Base-by-base conservation (phyloP, 2,113 vertebrate species). In the Spermophilus dauricus region DNA sequence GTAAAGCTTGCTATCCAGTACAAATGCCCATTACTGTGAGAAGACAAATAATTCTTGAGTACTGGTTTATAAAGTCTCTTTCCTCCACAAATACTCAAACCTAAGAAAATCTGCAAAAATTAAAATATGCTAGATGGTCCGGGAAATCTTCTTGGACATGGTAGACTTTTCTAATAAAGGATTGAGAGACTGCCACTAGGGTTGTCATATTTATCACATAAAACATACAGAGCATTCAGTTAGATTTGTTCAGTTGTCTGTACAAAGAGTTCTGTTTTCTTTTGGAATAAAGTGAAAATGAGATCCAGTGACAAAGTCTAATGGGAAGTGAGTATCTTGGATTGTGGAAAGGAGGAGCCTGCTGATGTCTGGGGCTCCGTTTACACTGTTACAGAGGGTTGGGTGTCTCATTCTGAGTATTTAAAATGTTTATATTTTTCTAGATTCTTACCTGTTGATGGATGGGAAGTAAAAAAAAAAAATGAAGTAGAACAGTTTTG, bases 11-110 rank as follows among this genome's bases (percentile, higher is more conserved):
- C 34, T 80, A 69, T 91, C n/a, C 92, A 72, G 63, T 39, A 39
- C 51, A 69, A 97, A 73, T 89, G 63, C 88, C 0, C 67, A 75
- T 95, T 82, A 56, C 91, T 69, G 26, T 13, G 75, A 80, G 76
- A 96, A 97, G 78, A 39, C 58, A 83, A 94, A 92, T 91, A 82
- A 53, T 28, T 86, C 32, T 77, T 56, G 39, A 94, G 84, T 61
- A 86, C 32, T 84, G 91, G 70, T 92, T 98, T 97, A 98, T 97
- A 97, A 97, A 96, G 94, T 86, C 20, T 81, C 86, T 48, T 89
- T 94, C 87, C 58, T 9, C 34, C 3, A n/a, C 30, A 61, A 93
- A 89, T 87, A 97, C 97, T 73, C 76, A 88, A 94, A 95, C 45
- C 18, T 65, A 78, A 95, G 63, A 16, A 96, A 97, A 94, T 69